Conservation (phyloP, 2,888 invertebrate species). For the Drepanosiphum platanoidis region DNA sequence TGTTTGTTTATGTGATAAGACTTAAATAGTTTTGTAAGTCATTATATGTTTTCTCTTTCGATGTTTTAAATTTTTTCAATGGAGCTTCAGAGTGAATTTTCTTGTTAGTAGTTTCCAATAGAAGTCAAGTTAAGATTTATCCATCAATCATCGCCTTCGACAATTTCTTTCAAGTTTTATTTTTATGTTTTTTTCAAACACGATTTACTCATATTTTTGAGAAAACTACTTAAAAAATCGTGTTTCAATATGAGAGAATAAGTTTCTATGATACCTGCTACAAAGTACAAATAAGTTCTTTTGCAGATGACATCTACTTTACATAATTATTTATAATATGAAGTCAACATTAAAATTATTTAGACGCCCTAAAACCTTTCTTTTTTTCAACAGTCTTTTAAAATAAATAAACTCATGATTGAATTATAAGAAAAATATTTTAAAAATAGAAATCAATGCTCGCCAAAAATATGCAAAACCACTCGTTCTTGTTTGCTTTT, state of each 20-base stretch:
- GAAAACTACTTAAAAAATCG: constrained; percentile 11
- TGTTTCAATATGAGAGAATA: not conserved
- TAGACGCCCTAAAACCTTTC: no score
- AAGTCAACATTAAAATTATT: not conserved
- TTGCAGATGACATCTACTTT: not conserved
- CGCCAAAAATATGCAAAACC: no score
- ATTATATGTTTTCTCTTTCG: not conserved
- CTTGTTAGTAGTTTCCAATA: not conserved
- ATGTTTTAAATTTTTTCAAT: not conserved
- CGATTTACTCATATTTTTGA: constrained; percentile 42
- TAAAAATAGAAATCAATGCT: no score
- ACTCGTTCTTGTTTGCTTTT: no score
- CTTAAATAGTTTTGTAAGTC: not conserved
- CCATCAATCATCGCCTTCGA: constrained; percentile 31
- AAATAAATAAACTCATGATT: no score
- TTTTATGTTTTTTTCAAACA: not conserved
- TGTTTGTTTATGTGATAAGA: not conserved
- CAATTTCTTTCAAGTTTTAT: constrained; percentile 8
- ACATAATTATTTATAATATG: not conserved
- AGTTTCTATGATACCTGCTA: not conserved
- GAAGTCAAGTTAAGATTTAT: not conserved
- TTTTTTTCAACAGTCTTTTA: no score
- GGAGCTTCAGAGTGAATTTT: not conserved
- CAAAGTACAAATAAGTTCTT: no score
- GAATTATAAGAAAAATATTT: no score